These are phyloP conservation scores for Accipiter cooperii DNA, from an alignment of 2,113 vertebrate species.

Conservation along the genomic window DNA sequence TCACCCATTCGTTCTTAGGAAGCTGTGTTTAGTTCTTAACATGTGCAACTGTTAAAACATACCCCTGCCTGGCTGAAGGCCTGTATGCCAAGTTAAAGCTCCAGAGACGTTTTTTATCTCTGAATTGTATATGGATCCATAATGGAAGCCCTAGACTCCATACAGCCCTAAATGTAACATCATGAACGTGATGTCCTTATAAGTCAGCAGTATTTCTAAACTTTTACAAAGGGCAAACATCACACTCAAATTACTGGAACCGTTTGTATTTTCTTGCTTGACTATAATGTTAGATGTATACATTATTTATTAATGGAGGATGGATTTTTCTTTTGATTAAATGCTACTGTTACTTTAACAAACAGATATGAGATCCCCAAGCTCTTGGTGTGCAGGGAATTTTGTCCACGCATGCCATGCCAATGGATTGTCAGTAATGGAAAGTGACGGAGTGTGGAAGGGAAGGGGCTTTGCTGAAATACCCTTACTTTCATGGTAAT, in stretches of 20 bases:
- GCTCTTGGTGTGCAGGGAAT: slow-evolving; percentile 38
- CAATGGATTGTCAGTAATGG: slow-evolving; percentile 64
- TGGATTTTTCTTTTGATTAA: slow-evolving; percentile 70
- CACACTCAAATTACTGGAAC: slow-evolving; percentile 39
- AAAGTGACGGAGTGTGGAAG: slow-evolving; percentile 49
- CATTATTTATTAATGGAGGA: slow-evolving; percentile 70
- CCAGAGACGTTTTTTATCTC: not conserved
- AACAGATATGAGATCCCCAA: slow-evolving; percentile 64
- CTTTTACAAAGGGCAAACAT: slow-evolving; percentile 39
- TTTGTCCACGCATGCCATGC: slow-evolving; percentile 36
- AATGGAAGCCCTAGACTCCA: not conserved
- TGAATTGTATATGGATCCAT: not conserved
- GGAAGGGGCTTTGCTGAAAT: not conserved
- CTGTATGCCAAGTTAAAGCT: not conserved
- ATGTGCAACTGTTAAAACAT: not conserved
- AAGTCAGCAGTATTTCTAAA: slow-evolving; percentile 33
- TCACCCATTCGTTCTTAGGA: not conserved
- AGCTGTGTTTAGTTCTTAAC: not conserved
- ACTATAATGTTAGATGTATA: slow-evolving; percentile 53
- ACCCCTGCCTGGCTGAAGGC: not conserved
- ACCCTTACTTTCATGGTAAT: slow-evolving; percentile 42
- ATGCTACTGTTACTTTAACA: slow-evolving; percentile 69
- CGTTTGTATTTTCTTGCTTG: slow-evolving; percentile 50
- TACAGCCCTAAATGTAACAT: slow-evolving; percentile 1
- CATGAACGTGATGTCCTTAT: not conserved